Evolutionary conservation across 2,888 invertebrate species (phyloP).

Genomic region (Dynastes tityus): DNA sequence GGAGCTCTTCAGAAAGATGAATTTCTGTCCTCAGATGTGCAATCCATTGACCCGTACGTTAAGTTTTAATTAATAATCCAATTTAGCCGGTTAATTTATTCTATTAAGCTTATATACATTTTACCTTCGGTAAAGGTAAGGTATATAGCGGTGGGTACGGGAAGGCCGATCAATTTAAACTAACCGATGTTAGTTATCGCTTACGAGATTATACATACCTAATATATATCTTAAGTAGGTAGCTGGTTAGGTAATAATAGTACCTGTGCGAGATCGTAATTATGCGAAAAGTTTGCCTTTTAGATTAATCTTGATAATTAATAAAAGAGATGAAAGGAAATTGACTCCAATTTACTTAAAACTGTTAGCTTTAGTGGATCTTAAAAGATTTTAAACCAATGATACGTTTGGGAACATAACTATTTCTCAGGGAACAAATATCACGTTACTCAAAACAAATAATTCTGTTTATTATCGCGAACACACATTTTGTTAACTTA

Average conservation of each 20-base stretch:
- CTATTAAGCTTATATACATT: constrained; percentile 38
- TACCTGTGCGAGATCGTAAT: not conserved
- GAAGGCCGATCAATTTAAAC: constrained; percentile 32
- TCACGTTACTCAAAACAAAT: too few relatives aligned
- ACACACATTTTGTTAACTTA: too few relatives aligned
- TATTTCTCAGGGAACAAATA: too few relatives aligned
- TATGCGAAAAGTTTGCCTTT: not conserved
- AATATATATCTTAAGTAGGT: constrained; percentile 10
- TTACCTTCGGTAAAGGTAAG: constrained; percentile 19
- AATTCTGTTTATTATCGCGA: too few relatives aligned
- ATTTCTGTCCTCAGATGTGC: constrained; percentile 45
- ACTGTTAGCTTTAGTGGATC: too few relatives aligned
- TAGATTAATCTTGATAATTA: not conserved
- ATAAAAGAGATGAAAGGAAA: constrained; percentile 1
- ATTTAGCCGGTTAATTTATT: constrained; percentile 46
- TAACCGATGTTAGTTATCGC: constrained; percentile 29
- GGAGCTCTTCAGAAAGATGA: constrained; percentile 26
- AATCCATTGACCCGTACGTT: constrained; percentile 45
- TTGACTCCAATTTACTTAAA: not conserved
- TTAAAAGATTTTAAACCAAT: too few relatives aligned
- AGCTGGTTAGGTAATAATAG: constrained; percentile 1
- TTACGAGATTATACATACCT: constrained; percentile 9
- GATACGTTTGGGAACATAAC: too few relatives aligned
- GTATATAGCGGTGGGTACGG: not conserved
- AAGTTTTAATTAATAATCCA: constrained; percentile 47